Evolutionary conservation across 2,797 vertebrate genomes (phyloP), one percentile per base, ranked within the genome.

Genomic region (Anolis apletophallus): DNA sequence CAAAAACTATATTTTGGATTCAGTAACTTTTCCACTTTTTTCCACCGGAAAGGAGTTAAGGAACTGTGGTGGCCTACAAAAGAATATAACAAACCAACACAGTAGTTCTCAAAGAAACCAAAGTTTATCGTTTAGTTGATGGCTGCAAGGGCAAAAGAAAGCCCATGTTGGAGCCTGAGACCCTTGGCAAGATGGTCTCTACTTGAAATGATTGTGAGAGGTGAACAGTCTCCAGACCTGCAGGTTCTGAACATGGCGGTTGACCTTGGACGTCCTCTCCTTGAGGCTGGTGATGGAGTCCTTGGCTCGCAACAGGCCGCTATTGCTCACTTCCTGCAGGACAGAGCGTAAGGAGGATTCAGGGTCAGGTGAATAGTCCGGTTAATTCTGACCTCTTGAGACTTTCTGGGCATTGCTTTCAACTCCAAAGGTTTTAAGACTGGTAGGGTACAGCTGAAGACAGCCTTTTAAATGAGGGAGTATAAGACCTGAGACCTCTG

Each of bases 211-310:
- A 46, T 19, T 13, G n/a, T 73, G 32, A 71, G 55, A 55, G 32
- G 73, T 64, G 61, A n/a, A 81, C 12, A 75, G 23, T 57, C 32
- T 83, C 67, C 90, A 74, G 73, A 95, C 94, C 94, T 96, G 93
- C 86, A 96, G 85, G 0, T 89, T 93, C 86, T 94, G 93, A 71
- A 95, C 92, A 0, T 95, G 91, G 88, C 92, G 90, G 52, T 93
- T 95, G 36, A 94, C 93, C 50, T 89, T 82, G 21, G 91, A 93
- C 9, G 92, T 94, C 89, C 93, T 94, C 75, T 94, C 92, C 85
- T 96, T 96, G 83, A 96, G 87, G 87, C 93, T 93, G 85, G 93
- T 95, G 86, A 95, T 93, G 55, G 95, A 95, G 83, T 96, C 95
- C 83, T 96, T 96, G 90, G 94, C 94, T 0, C 88, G 88, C n/a